Evolutionary conservation across 2,113 vertebrate species (phyloP), one percentile per base, ranked within the genome.

Genomic region (Eretmochelys imbricata): DNA sequence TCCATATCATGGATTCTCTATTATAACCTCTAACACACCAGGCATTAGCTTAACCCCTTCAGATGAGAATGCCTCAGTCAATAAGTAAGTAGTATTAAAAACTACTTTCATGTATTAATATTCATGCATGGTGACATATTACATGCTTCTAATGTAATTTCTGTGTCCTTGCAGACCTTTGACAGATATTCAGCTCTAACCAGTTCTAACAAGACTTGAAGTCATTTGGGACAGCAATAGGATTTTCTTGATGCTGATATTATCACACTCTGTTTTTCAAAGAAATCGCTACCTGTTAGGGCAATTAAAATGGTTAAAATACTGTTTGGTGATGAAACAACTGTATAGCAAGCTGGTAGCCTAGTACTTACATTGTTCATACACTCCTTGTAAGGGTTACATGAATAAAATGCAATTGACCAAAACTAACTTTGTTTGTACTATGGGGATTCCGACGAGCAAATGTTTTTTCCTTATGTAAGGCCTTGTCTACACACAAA

Each of bases 301-400:
- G 62, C 62, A 69, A 24, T 69, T 69, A n/a, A 69, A n/a, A 69
- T 17, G 35, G 31, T 69, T 16, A 4, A 69, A 7, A 69, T 35
- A 19, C 14, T 69, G 31, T 29, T 13, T 65, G 31, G 31, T 65
- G 62, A 35, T 35, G 13, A 65, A 65, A 65, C 31, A 29, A 65
- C 62, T 17, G 24, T 17, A 17, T n/a, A 69, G 62, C 31, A 69
- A 69, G 35, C 62, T 57, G 55, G 10, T 24, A 19, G 31, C 35
- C 10, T 13, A 1, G 46, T 12, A 24, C 2, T 49, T 19, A 38
- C 53, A n/a, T 0, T 0, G 19, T 27, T 46, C 54, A 42, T 0
- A 0, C 2, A 1, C 22, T 82, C 49, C 25, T 57, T 54, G 35
- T n/a, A 22, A 48, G 6, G 69, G 35, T 51, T 31, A 38, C 1